Percentiles rank a stretch among this genome's conserved stretches.
These are phyloP conservation scores for Conopomorpha cramerella DNA, from an alignment of 1,140 invertebrate species.

Conservation along the genomic window DNA sequence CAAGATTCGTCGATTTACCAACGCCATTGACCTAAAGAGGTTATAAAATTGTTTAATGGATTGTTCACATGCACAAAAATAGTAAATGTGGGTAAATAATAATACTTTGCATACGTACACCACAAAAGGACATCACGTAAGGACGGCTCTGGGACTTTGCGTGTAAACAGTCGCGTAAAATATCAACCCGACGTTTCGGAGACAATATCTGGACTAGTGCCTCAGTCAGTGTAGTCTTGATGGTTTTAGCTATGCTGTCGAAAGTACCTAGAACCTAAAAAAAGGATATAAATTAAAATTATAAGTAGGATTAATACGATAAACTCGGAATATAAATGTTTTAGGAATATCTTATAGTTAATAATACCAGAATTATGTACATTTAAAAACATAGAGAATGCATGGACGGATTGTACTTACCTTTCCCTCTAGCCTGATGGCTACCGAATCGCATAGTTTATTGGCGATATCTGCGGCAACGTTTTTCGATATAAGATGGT, in stretches of 20 bases:
- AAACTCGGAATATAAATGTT: too few relatives aligned
- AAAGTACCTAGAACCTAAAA: constrained; percentile 82
- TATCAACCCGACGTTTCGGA: constrained; percentile 93
- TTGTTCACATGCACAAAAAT: too few relatives aligned
- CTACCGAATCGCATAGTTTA: constrained; percentile 95
- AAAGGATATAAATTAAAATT: constrained; percentile 1
- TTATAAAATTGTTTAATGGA: constrained; percentile 1
- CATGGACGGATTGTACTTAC: too few relatives aligned
- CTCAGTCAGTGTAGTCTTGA: constrained; percentile 81
- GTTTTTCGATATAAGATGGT: constrained; percentile 97
- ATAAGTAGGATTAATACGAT: too few relatives aligned
- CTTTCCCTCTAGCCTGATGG: constrained; percentile 91
- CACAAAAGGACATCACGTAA: constrained; percentile 97
- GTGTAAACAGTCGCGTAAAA: constrained; percentile 94
- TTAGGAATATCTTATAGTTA: too few relatives aligned
- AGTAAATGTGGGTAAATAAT: too few relatives aligned
- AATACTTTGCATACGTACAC: too few relatives aligned
- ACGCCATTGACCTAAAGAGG: constrained; percentile 83
- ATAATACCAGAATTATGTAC: too few relatives aligned
- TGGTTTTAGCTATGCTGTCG: constrained; percentile 82
- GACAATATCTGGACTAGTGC: constrained; percentile 91
- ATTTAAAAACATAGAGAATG: too few relatives aligned
- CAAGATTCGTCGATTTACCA: constrained; percentile 98
- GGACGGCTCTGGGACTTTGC: constrained; percentile 81
- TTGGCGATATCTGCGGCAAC: constrained; percentile 95